Percentiles rank a stretch among this genome's conserved stretches.
Evolutionary conservation across 2,113 vertebrate species (phyloP).

Genomic region (Callospermophilus lateralis): DNA sequence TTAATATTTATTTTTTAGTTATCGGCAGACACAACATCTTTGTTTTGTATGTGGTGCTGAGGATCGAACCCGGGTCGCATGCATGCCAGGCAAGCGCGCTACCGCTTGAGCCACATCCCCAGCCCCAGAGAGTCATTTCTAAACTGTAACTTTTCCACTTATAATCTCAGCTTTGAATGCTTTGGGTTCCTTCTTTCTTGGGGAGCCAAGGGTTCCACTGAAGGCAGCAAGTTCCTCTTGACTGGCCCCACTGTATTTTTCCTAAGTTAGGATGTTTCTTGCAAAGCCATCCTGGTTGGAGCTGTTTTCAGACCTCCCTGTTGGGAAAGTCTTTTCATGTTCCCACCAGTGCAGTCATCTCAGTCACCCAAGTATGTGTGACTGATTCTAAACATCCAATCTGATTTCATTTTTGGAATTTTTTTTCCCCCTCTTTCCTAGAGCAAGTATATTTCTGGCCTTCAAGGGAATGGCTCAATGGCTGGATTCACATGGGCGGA

Average conservation of each 20-base stretch:
- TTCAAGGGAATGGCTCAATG: slow-evolving; percentile 21
- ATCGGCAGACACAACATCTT: no score
- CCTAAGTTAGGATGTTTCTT: background rate
- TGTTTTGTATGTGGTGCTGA: no score
- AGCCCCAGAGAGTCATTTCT: background rate
- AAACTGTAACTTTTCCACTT: slow-evolving; percentile 5
- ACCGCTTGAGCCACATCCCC: no score
- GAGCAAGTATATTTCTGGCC: slow-evolving; percentile 39
- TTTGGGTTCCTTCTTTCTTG: slow-evolving; percentile 9
- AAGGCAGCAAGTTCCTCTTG: background rate
- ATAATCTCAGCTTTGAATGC: background rate
- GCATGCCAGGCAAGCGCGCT: no score
- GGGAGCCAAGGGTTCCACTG: background rate
- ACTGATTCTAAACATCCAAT: slow-evolving; percentile 30
- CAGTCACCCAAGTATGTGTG: background rate
- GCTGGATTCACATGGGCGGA: slow-evolving; percentile 28
- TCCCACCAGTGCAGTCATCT: background rate
- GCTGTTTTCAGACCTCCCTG: background rate
- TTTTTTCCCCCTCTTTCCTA: background rate
- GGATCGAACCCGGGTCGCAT: no score
- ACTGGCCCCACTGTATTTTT: background rate
- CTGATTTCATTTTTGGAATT: slow-evolving; percentile 40
- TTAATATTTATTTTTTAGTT: no score
- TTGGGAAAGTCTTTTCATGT: slow-evolving; percentile 26
- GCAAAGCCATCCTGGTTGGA: background rate